phyloP scores from a whole-genome alignment of 2,113 vertebrate species.

The Marmota flaviventris region DNA sequence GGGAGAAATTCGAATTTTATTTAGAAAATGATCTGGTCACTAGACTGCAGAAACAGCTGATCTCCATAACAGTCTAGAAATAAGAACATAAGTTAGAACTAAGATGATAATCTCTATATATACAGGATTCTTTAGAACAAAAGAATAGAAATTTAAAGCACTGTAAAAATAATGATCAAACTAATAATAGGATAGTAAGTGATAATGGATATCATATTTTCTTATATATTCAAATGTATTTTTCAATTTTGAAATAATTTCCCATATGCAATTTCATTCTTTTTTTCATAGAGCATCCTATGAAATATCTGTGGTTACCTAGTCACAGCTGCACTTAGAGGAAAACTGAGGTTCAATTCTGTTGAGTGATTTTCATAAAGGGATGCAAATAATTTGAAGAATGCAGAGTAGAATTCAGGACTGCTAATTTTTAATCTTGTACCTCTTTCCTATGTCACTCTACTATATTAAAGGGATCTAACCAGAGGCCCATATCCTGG shows the following conservation, averaged over 20 bases:
- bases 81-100: background rate
- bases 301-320: background rate
- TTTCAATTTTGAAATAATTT: background rate
- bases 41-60: background rate
- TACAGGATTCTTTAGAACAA: background rate
- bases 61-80: background rate
- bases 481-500: background rate
- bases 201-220: background rate
- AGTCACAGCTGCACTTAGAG: background rate
- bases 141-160: background rate
- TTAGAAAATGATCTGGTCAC: background rate
- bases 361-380: background rate
- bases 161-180: background rate
- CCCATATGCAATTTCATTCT: background rate
- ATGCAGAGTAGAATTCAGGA: background rate
- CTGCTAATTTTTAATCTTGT: background rate
- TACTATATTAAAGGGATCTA: background rate
- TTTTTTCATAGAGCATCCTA: background rate
- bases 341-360: constrained; percentile 23
- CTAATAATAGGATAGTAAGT: background rate
- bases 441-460: background rate
- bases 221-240: background rate
- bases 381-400: background rate
- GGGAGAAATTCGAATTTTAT: background rate
- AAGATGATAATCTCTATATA: background rate